Evolutionary conservation across 2,888 invertebrate species (phyloP), one percentile per base, ranked within the genome.

Genomic region (Pachymerium ferrugineum): DNA sequence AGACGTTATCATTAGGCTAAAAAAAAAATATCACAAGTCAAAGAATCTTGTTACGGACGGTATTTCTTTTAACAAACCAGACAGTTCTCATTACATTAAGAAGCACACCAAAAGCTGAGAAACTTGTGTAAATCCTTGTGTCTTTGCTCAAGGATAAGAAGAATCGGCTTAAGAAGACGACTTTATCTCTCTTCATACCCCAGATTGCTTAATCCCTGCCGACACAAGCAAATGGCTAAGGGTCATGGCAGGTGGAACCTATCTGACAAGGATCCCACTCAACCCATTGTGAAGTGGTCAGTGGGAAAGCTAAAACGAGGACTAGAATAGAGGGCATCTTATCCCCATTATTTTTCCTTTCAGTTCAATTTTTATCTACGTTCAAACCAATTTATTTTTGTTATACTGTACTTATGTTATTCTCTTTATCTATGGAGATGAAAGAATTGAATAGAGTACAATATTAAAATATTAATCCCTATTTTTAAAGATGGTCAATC

Each of bases 121-220:
- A 62, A 62, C 25, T 28, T 25, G n/a, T n/a, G n/a, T n/a, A n/a
- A n/a, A n/a, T n/a, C n/a, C n/a, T n/a, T n/a, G n/a, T n/a, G n/a
- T n/a, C n/a, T n/a, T n/a, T n/a, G n/a, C 54, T 38, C 38, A 3
- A 4, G 28, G 8, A 28, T 62, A 28, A 4, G 62, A 25, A 28
- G 28, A 62, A 62, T 62, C 28, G 62, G 62, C 28, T 62, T 62
- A 62, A 28, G 25, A 28, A 28, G 62, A 28, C 62, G 22, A 28
- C 28, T 62, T 62, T 62, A 62, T 62, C 62, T 62, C n/a, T n/a
- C 62, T 62, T 25, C 25, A 14, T 25, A 28, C 25, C 25, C 62
- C 62, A 28, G 62, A 62, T 62, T 62, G 62, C 62, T 62, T 62
- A 62, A 62, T 62, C 62, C 62, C 25, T 62, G 62, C 62, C 62